These are phyloP conservation scores for Zoroaster sp. DNA, from an alignment of 53 echinoderm and acorn worm species.

Conservation along the genomic window DNA sequence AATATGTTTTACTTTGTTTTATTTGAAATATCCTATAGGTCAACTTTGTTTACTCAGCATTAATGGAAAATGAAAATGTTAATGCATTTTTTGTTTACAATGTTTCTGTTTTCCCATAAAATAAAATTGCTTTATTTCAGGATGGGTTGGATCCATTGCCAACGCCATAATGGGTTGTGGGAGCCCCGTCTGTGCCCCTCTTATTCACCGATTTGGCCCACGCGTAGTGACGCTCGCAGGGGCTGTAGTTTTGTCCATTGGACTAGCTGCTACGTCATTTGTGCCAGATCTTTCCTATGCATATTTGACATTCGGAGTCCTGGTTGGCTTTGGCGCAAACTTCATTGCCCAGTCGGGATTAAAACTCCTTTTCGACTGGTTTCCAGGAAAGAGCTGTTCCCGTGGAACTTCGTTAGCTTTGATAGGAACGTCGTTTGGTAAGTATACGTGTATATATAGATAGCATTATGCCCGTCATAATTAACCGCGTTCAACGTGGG, in stretches of 20 bases:
- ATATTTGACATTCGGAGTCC: conserved; percentile 79
- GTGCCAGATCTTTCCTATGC: conserved; percentile 77
- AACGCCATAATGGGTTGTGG: not conserved
- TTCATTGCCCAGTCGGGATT: conserved; percentile 73
- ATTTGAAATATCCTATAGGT: not conserved
- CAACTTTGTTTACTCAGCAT: not conserved
- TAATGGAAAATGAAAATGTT: not conserved
- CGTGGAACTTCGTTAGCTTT: conserved; percentile 75
- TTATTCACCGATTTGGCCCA: conserved; percentile 65
- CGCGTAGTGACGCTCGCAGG: conserved; percentile 59
- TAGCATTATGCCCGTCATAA: no score
- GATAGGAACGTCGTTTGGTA: conserved; percentile 77
- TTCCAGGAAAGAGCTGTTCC: conserved; percentile 71
- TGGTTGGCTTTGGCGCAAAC: conserved; percentile 77
- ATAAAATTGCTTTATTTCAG: not conserved
- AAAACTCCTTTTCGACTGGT: conserved; percentile 73
- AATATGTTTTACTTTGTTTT: not conserved
- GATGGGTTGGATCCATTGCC: conserved; percentile 29
- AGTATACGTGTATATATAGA: no score
- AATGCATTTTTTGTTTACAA: not conserved
- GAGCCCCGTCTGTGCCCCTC: conserved; percentile 50
- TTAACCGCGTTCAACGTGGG: no score
- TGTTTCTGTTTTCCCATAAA: not conserved
- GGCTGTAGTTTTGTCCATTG: conserved; percentile 51
- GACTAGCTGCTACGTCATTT: conserved; percentile 64